Evolutionary conservation across 1,140 invertebrate genomes (phyloP).

Genomic region (Drosophila obscura): DNA sequence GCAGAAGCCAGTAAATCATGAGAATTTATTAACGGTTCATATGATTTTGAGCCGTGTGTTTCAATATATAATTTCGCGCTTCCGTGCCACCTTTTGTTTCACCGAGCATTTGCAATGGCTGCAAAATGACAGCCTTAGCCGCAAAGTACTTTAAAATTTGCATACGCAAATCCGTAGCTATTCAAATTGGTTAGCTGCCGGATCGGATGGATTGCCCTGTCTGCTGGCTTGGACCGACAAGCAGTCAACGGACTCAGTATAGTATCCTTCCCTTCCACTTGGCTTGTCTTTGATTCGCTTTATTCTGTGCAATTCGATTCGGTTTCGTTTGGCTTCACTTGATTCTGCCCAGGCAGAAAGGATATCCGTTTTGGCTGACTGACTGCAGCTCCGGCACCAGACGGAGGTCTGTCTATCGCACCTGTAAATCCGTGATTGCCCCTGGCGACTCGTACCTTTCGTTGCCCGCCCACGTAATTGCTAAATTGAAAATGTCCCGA

Average conservation of each 20-base stretch:
- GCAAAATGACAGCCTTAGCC: slow-evolving; percentile 17
- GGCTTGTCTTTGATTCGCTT: slow-evolving; percentile 55
- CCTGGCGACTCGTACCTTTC: slow-evolving; percentile 1
- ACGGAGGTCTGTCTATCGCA: not conserved
- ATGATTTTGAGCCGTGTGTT: not conserved
- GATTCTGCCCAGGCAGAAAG: slow-evolving; percentile 38
- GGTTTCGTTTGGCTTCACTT: slow-evolving; percentile 44
- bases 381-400: not conserved
- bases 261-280: slow-evolving; percentile 75
- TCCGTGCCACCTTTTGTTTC: slow-evolving; percentile 31
- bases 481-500: slow-evolving; percentile 52
- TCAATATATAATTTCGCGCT: slow-evolving; percentile 26
- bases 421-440: not conserved
- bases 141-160: slow-evolving; percentile 46
- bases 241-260: slow-evolving; percentile 24
- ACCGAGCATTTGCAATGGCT: slow-evolving; percentile 15
- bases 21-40: slow-evolving; percentile 34
- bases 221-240: slow-evolving; percentile 30
- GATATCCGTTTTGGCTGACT: slow-evolving; percentile 60
- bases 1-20: slow-evolving; percentile 22
- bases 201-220: slow-evolving; percentile 30
- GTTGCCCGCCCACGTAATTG: slow-evolving; percentile 52
- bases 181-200: slow-evolving; percentile 35
- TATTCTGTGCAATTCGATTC: slow-evolving; percentile 20
- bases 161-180: slow-evolving; percentile 24